Evolutionary conservation across 92 coral and sea anemone species (phyloP).

Genomic region (Porites lobata): DNA sequence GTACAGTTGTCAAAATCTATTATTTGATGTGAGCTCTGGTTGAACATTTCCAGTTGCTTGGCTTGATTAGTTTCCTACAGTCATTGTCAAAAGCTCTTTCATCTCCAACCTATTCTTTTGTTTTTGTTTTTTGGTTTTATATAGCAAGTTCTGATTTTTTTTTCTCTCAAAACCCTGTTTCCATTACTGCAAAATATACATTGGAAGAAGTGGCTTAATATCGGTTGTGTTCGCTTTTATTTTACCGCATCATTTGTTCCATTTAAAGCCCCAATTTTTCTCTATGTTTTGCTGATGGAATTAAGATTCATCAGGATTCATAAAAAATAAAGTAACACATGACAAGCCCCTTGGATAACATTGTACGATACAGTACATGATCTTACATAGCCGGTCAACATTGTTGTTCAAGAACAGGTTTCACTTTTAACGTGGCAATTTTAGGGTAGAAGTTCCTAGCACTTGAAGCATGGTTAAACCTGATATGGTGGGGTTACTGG

Average conservation of each 20-base stretch:
- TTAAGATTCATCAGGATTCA: background rate
- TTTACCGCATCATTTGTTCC: background rate
- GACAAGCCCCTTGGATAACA: too few relatives aligned
- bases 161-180: background rate
- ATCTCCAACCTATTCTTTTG: background rate
- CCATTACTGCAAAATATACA: background rate
- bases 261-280: too few relatives aligned
- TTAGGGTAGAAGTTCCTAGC: background rate
- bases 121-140: background rate
- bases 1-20: background rate
- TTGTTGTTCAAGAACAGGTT: background rate
- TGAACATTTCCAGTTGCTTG: background rate
- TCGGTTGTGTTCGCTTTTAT: background rate
- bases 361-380: too few relatives aligned
- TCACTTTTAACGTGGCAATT: background rate
- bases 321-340: too few relatives aligned
- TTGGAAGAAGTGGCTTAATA: background rate
- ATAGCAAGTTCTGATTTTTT: background rate
- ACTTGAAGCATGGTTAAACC: conserved; percentile 7
- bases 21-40: background rate
- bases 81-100: background rate
- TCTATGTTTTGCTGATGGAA: too few relatives aligned
- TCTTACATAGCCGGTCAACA: too few relatives aligned
- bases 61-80: background rate
- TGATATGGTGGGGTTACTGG: background rate